Evolutionary conservation across 2,113 vertebrate genomes (phyloP), one percentile per base, ranked within the genome.

Genomic region (Syngnathus scovelli): DNA sequence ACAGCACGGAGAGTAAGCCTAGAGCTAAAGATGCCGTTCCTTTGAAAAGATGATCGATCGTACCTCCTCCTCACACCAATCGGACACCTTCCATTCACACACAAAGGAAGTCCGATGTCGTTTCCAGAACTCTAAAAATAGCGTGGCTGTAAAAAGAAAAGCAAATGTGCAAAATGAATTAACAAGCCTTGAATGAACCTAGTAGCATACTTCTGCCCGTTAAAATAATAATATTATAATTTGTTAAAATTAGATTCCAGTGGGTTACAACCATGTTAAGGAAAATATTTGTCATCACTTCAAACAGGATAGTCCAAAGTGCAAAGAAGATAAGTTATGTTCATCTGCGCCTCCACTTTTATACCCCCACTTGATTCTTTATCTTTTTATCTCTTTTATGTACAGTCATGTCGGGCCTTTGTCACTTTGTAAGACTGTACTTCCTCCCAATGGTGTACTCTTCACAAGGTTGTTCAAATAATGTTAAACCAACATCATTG

Each of bases 111-210:
- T 93, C 46, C 93, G 90, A 71, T 92, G 61, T 71, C 95, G 89
- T 83, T 98, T 99, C 96, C 96, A 98, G 60, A 98, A 70, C 87
- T 96, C 96, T 88, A 99, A 86, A 85, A 98, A 99, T 68, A 97
- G 81, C 0, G 96, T 98, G 78, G 95, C 96, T 98, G 81, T 18
- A 18, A 71, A 76, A 76, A 70, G 19, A 12, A 77, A 15, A 38
- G n/a, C 21, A 27, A 38, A 38, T 51, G 43, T 71, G 36, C 21
- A 10, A 61, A 41, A 38, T 61, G 64, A 15, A 61, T 51, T 19
- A 4, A 19, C 7, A 11, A 46, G 44, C 15, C 13, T 16, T 46
- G 3, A 46, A 15, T 46, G 12, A 46, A 15, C 13, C 44, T 46
- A 46, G 27, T 33, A 33, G 44, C 44, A 46, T 5, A 46, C 15